Percentiles rank a stretch among this genome's conserved stretches.
phyloP scores from a whole-genome alignment of 2,797 vertebrate genomes.

The Trachops cirrhosus region DNA sequence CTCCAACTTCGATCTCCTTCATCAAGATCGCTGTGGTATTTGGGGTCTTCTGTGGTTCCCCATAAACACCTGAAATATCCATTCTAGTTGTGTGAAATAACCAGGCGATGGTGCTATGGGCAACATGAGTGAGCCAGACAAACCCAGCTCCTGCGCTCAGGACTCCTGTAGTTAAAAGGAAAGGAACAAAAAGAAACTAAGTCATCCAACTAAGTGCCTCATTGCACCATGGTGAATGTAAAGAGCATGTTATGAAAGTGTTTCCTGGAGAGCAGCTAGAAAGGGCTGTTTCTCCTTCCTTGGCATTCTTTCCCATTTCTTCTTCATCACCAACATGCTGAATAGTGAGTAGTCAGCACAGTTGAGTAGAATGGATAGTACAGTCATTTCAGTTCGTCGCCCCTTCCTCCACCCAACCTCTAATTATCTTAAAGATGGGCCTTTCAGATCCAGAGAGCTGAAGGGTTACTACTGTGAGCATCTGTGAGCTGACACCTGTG shows the following conservation, averaged over 20 bases:
- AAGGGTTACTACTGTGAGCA: not conserved
- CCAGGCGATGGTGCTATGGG: not conserved
- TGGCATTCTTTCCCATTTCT: not conserved
- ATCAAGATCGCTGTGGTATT: not conserved
- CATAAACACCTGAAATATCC: not conserved
- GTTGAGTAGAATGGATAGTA: not conserved
- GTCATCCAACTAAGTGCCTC: not conserved
- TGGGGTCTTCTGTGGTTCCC: not conserved
- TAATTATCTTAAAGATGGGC: not conserved
- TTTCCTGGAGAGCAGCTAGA: not conserved
- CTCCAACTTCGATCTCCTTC: not conserved
- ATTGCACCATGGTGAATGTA: not conserved
- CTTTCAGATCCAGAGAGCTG: not conserved
- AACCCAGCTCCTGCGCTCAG: not conserved
- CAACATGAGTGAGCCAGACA: not conserved
- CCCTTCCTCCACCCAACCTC: too few species aligned
- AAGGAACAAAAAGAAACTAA: not conserved
- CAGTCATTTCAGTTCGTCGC: rapidly evolving
- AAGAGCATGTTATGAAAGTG: not conserved
- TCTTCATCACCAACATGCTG: not conserved
- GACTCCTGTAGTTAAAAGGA: not conserved
- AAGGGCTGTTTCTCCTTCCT: not conserved
- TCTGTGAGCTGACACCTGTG: not conserved
- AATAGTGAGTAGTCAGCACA: not conserved
- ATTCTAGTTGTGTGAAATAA: not conserved